Base-by-base conservation (phyloP, 2,888 invertebrate species). In the Nomada flava region DNA sequence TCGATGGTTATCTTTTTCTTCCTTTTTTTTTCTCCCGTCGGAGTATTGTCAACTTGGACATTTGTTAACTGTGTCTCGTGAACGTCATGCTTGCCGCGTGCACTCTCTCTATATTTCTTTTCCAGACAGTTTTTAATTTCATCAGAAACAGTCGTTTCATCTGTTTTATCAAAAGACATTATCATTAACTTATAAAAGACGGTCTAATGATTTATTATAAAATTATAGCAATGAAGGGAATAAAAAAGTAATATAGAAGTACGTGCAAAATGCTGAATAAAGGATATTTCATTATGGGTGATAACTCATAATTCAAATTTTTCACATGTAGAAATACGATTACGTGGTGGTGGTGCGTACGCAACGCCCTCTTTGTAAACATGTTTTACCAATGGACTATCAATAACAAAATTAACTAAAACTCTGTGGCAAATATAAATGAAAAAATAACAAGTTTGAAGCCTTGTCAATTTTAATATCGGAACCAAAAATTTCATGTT, bases 1-100 rank as follows among this genome's bases (percentile, higher is more conserved):
- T 18, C 47, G n/a, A 85, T 83, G 23, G 62, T 76, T 68, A 83
- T 75, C 44, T 87, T 83, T 67, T 85, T 88, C 23, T 74, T 79
- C 2, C 63, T 13, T 0, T 11, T 50, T 52, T 47, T 57, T 23
- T 64, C n/a, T 5, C 42, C 42, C 13, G 26, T 29, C 13, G 15
- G n/a, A 1, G 11, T 60, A 15, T 55, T 23, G 10, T 44, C 29
- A 44, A 15, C 15, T 55, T 47, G 36, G 36, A 7, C 13, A 50
- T 60, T 44, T 44, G 0, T 3, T 20, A 13, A 2, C 23, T 20
- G 26, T 10, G 20, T 26, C 23, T 60, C 15, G 18, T 10, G 15
- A 5, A 1, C 44, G 1, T 23, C 0, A 2, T 26, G 13, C 18
- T 36, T 5, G 36, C 7, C 36, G 7, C 36, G 36, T 36, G 15